Evolutionary conservation across 2,888 invertebrate species (phyloP), one percentile per base, ranked within the genome.

Genomic region (Campaea margaritaria): DNA sequence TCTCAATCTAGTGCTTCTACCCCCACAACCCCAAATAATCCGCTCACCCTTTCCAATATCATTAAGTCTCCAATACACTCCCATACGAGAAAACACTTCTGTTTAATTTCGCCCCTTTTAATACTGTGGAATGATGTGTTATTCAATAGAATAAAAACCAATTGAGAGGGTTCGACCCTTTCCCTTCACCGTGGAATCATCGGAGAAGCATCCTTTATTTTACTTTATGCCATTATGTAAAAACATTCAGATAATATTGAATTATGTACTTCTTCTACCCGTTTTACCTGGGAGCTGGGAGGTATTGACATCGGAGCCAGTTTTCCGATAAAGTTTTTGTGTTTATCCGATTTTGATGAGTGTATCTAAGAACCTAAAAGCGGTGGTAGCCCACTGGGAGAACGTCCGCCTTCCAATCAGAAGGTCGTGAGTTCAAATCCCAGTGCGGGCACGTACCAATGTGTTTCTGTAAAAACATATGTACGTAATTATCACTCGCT

Each of bases 181-280:
- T 14, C 46, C 14, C 10, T 45, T 46, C 41, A 39, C 34, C 10
- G 31, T 31, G 42, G 36, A 62, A 55, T 60, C 45, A 57, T 56
- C 56, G 60, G 59, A 13, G 16, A 15, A 60, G 56, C 62, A 48
- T 54, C 51, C 57, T 53, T 59, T 62, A 50, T 55, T 42, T 50
- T 62, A 50, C 53, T 42, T 50, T 39, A 14, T 14, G 15, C 54
- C 60, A 57, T 64, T 68, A 67, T 67, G 65, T 63, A 65, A 65
- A 66, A 67, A 63, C 51, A 61, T 59, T 60, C 52, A 53, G 61
- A 58, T 58, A 47, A 47, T 67, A 69, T 69, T 67, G 68, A 67
- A 63, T 67, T 69, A 65, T 63, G 52, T 56, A 16, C 27, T 39
- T 31, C 54, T 47, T 59, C 57, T 63, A 57, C 58, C 68, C 62